Base-by-base conservation (phyloP, 2,888 invertebrate species). In the Entomobrya multifasciata region DNA sequence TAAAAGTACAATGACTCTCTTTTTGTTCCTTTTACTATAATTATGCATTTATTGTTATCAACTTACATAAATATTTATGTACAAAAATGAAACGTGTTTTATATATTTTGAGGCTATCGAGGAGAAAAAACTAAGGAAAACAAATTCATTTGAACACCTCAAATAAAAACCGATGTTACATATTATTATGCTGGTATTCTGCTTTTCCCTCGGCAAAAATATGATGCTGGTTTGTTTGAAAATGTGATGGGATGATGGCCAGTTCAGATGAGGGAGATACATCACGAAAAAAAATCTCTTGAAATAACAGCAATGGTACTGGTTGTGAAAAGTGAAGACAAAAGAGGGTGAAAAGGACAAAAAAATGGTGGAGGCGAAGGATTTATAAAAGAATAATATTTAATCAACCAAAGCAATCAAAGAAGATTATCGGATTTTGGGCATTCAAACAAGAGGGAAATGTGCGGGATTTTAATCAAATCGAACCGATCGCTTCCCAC, bases 391-490 rank as follows among this genome's bases (percentile, higher is more conserved):
- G 55, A 80, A 80, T 70, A 80, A 80, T 57, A 80, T 80, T 80
- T 80, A 70, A 80, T 80, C 80, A 22, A 22, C 36, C 15, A 6
- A 20, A 70, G 70, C 49, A 80, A 80, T 80, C 80, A 52, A 47
- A 55, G 49, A 55, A 44, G 80, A 80, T 80, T 80, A 80, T 80
- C 80, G 80, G 80, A 80, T 80, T 80, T 52, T n/a, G n/a, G 52
- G 17, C 52, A 55, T 8, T 52, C 67, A 80, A 80, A 80, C 70
- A 67, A 80, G n/a, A 80, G 13, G 41, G 36, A 70, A 49, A 65
- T 79, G 79, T 44, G 80, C n/a, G n/a, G n/a, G 70, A 70, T 30
- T 65, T 55, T 77, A 77, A 77, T 77, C 55, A 77, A 77, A 77
- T 20, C 55, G n/a, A 60, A 44, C 77, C 6, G n/a, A n/a, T n/a